Percentiles rank a stretch among this genome's conserved stretches.
Conservation (phyloP, 2,113 vertebrate genomes). For the Pagrus major region DNA sequence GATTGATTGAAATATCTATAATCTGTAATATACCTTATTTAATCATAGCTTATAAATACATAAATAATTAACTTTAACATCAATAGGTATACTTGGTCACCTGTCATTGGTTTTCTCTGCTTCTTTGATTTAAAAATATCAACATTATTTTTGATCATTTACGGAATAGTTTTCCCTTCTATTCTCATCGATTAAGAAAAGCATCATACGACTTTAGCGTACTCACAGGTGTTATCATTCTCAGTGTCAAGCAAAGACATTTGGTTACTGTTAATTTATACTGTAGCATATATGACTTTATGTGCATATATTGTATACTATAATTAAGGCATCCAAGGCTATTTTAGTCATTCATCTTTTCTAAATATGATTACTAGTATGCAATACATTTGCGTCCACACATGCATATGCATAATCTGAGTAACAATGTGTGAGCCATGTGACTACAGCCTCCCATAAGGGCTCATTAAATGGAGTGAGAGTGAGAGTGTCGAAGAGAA, state of each 20-base stretch:
- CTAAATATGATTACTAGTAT: neutral
- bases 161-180: neutral
- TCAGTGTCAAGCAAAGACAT: neutral
- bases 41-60: too few relatives aligned
- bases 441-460: conserved; percentile 52
- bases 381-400: neutral
- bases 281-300: neutral
- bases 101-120: neutral
- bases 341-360: neutral
- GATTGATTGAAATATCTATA: too few relatives aligned
- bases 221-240: neutral
- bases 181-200: neutral
- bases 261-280: neutral
- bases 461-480: conserved; percentile 60
- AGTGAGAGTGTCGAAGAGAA: conserved; percentile 19
- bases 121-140: neutral
- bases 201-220: neutral
- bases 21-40: too few relatives aligned
- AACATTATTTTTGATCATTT: neutral
- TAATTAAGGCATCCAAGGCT: neutral
- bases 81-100: neutral
- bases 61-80: too few relatives aligned
- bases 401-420: conserved; percentile 11
- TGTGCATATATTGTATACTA: neutral
- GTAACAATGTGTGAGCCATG: conserved; percentile 24